Percentiles rank a stretch among this genome's conserved stretches.
These are phyloP conservation scores for Nannospalax galili DNA, from an alignment of 2,113 vertebrate genomes.

Conservation along the genomic window DNA sequence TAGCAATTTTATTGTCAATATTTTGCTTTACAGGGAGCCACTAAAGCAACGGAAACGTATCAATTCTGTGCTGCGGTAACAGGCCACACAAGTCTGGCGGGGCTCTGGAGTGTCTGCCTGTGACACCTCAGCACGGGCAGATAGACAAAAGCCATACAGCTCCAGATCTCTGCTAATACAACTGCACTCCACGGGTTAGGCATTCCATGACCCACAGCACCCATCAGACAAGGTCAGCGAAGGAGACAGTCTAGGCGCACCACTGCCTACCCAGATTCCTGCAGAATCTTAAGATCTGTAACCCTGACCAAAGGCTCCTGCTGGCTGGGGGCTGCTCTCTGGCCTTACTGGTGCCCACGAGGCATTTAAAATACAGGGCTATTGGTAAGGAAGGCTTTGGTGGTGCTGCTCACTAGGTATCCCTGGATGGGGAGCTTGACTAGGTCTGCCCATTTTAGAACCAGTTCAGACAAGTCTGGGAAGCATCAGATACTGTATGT, in stretches of 20 bases:
- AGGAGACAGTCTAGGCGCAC: not conserved
- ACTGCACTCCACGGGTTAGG: not conserved
- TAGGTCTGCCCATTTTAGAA: too few relatives aligned
- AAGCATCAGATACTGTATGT: not conserved
- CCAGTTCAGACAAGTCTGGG: not conserved
- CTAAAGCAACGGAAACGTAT: constrained; percentile 78
- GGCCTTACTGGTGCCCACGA: not conserved
- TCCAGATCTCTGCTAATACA: constrained; percentile 20
- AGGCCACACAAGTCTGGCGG: constrained; percentile 60
- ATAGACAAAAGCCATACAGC: constrained; percentile 59
- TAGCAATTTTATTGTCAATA: constrained; percentile 84
- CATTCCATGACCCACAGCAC: not conserved
- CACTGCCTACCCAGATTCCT: accelerated
- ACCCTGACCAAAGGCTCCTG: not conserved
- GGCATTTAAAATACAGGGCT: not conserved
- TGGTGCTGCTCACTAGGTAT: too few relatives aligned
- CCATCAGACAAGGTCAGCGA: not conserved
- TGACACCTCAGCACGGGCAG: constrained; percentile 34
- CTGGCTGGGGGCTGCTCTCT: too few relatives aligned
- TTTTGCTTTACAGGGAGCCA: constrained; percentile 86
- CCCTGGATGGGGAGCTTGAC: not conserved
- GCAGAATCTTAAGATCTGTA: not conserved
- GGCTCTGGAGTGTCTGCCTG: constrained; percentile 61
- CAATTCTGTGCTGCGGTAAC: constrained; percentile 73
- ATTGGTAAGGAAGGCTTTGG: too few relatives aligned